phyloP scores from a whole-genome alignment of 2,797 vertebrate genomes.

The Harpagifer antarcticus region DNA sequence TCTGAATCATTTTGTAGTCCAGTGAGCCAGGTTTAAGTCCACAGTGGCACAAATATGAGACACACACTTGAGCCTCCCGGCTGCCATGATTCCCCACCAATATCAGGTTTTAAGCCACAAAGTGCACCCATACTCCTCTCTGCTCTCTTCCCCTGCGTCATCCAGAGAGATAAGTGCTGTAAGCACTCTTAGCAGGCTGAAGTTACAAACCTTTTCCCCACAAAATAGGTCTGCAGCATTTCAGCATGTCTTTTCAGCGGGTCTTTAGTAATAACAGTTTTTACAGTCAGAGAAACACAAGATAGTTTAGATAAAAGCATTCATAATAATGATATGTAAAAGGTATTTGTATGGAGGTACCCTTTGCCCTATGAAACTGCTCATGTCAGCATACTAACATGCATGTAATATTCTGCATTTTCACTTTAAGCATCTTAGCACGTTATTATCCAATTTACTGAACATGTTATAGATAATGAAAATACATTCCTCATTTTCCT shows the following conservation, averaged over 20 bases:
- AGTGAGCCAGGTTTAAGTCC: slow-evolving; percentile 43
- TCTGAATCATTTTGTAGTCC: slow-evolving; percentile 39
- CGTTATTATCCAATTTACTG: no score
- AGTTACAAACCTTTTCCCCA: slow-evolving; percentile 29
- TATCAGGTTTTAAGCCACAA: slow-evolving; percentile 41
- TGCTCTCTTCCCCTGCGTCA: slow-evolving; percentile 25
- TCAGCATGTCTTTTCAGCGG: slow-evolving; percentile 2
- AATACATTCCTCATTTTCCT: background rate
- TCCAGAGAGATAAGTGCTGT: slow-evolving; percentile 38
- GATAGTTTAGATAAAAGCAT: slow-evolving; percentile 4
- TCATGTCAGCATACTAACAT: background rate
- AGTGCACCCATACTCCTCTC: slow-evolving; percentile 28
- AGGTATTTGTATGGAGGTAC: background rate
- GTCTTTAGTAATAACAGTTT: slow-evolving; percentile 5
- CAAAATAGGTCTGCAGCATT: slow-evolving; percentile 1
- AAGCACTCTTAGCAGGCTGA: slow-evolving; percentile 22
- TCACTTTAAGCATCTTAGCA: background rate
- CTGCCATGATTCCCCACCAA: slow-evolving; percentile 25
- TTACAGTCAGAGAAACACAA: slow-evolving; percentile 8
- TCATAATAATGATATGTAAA: background rate
- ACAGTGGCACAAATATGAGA: slow-evolving; percentile 35
- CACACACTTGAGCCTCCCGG: slow-evolving; percentile 28
- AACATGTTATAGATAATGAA: no score
- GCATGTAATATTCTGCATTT: background rate
- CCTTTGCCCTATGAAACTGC: no score